A percentile compares a stretch with the other conserved stretches of the same genome.
phyloP scores from a whole-genome alignment of 2,888 invertebrate species.

The Drosophila eohydei region DNA sequence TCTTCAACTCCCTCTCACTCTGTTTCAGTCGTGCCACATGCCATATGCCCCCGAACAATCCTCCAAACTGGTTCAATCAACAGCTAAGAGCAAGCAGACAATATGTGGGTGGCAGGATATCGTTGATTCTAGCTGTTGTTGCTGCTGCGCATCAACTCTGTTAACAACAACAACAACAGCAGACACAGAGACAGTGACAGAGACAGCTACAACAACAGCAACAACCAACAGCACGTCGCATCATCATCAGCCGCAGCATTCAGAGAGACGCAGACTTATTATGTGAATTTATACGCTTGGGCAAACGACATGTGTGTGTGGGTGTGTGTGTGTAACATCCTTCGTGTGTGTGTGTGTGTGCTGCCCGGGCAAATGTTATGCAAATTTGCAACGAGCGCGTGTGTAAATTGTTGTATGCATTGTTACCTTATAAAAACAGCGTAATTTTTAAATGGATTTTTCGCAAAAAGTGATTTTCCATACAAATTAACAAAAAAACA shows the following conservation, averaged over 20 bases:
- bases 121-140: slow-evolving; percentile 48
- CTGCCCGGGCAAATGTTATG: slow-evolving; percentile 72
- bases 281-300: slow-evolving; percentile 77
- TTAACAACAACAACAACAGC: slow-evolving; percentile 39
- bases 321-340: slow-evolving; percentile 31
- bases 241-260: slow-evolving; percentile 65
- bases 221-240: slow-evolving; percentile 3
- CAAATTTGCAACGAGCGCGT: slow-evolving; percentile 74
- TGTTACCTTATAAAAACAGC: slow-evolving; percentile 81
- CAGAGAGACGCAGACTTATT: slow-evolving; percentile 69
- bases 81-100: slow-evolving; percentile 25
- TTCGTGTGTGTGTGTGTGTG: slow-evolving; percentile 21
- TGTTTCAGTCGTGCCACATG: slow-evolving; percentile 21
- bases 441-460: slow-evolving; percentile 79
- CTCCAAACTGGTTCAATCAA: slow-evolving; percentile 33
- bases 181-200: background rate
- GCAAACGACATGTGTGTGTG: slow-evolving; percentile 41
- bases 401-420: slow-evolving; percentile 81
- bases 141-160: slow-evolving; percentile 55
- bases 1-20: slow-evolving; percentile 25
- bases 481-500: slow-evolving; percentile 79
- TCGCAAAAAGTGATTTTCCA: slow-evolving; percentile 78
- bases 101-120: slow-evolving; percentile 46
- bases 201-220: background rate
- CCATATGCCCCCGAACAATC: background rate